These are phyloP conservation scores for Heliconius melpomene DNA, from an alignment of 1,140 invertebrate species.

Conservation along the genomic window DNA sequence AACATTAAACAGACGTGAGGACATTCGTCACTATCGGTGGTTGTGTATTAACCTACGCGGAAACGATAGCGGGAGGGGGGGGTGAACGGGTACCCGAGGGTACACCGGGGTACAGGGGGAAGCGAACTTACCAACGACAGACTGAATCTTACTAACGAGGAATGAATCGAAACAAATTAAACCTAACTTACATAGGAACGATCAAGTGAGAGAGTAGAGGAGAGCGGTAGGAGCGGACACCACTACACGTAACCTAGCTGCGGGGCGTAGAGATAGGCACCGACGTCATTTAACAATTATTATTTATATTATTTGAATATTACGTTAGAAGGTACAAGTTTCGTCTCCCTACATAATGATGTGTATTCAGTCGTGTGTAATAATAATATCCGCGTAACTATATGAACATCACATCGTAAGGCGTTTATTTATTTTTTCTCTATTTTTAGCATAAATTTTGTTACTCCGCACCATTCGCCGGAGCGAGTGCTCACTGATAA, in stretches of 20 bases:
- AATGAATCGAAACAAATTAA: constrained; percentile 76
- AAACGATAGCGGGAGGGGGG: constrained; percentile 54
- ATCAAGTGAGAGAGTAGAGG: constrained; percentile 60
- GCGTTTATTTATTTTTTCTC: constrained; percentile 54
- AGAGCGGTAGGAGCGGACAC: constrained; percentile 53
- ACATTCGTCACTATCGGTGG: constrained; percentile 70
- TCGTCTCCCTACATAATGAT: constrained; percentile 67
- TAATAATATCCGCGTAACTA: constrained; percentile 71
- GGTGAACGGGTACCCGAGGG: constrained; percentile 18
- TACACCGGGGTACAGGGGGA: constrained; percentile 1
- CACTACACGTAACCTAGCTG: constrained; percentile 67
- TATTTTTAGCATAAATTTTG: constrained; percentile 72
- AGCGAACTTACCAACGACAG: constrained; percentile 35
- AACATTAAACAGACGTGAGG: constrained; percentile 74
- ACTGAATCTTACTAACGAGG: constrained; percentile 45
- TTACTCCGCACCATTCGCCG: constrained; percentile 70
- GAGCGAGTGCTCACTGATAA: constrained; percentile 73
- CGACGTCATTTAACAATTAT: constrained; percentile 58
- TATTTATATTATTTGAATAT: constrained; percentile 61
- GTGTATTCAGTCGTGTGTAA: constrained; percentile 68
- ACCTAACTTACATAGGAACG: constrained; percentile 78
- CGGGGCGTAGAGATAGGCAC: constrained; percentile 64
- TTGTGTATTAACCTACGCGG: constrained; percentile 73
- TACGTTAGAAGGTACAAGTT: constrained; percentile 68
- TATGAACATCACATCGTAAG: constrained; percentile 79